These are phyloP conservation scores for Protophormia terraenovae DNA, from an alignment of 2,888 invertebrate species.

Conservation along the genomic window DNA sequence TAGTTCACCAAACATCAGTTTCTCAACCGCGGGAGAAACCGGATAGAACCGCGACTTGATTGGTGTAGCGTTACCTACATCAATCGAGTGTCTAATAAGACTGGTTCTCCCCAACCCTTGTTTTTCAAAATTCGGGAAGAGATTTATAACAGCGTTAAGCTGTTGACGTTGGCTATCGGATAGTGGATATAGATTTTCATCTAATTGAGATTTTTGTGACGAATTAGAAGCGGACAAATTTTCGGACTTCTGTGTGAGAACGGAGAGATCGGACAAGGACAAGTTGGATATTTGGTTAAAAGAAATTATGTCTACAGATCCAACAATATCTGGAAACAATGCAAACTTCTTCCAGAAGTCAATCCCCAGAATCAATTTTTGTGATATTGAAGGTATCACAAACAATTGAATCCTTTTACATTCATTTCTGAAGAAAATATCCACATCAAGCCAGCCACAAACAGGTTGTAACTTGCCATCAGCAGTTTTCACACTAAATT, in stretches of 20 bases:
- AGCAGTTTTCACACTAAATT: background rate
- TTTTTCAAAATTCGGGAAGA: slow-evolving; percentile 27
- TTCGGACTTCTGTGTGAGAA: background rate
- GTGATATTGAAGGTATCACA: background rate
- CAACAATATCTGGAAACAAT: background rate
- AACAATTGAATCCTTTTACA: background rate
- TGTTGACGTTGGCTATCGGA: slow-evolving; percentile 11
- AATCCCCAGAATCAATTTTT: background rate
- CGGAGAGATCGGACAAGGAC: background rate
- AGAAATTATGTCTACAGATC: background rate
- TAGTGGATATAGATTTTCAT: slow-evolving; percentile 6
- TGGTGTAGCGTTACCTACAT: slow-evolving; percentile 54
- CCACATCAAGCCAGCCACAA: background rate
- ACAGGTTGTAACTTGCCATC: background rate
- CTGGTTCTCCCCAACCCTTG: slow-evolving; percentile 50
- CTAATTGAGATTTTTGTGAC: background rate
- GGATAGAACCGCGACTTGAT: slow-evolving; percentile 66
- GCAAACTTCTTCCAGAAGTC: background rate
- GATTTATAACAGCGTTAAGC: slow-evolving; percentile 4
- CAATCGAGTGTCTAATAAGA: slow-evolving; percentile 55
- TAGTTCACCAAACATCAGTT: slow-evolving; percentile 68
- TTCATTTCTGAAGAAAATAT: background rate
- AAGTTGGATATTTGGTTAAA: background rate
- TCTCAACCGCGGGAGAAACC: slow-evolving; percentile 61
- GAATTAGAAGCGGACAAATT: background rate